Percentiles rank a stretch among this genome's conserved stretches.
Evolutionary conservation across 92 coral and sea anemone species (phyloP).

Genomic region (Porites cylindrica): DNA sequence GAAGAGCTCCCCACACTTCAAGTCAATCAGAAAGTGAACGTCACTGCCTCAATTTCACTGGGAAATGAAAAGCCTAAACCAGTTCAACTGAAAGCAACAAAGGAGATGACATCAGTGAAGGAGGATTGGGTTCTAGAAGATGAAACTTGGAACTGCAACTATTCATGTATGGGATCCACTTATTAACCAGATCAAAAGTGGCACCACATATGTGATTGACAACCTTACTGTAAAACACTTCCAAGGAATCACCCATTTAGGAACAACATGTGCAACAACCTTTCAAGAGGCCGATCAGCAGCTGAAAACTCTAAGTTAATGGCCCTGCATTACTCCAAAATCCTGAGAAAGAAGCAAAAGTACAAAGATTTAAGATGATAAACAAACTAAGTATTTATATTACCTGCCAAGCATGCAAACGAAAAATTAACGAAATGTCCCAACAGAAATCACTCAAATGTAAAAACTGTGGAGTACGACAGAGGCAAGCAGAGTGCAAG

Average conservation of each 20-base stretch:
- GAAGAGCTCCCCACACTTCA: too few relatives aligned
- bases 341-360: constrained; percentile 36
- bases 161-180: constrained; percentile 73
- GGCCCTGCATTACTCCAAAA: constrained; percentile 29
- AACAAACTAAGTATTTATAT: constrained; percentile 60
- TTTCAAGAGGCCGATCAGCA: constrained; percentile 51
- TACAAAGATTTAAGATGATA: constrained; percentile 26
- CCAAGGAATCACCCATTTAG: constrained; percentile 60
- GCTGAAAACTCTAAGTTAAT: constrained; percentile 23
- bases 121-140: constrained; percentile 76
- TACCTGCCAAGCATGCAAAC: constrained; percentile 60
- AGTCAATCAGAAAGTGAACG: constrained; percentile 60
- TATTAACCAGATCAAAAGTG: neutral
- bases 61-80: constrained; percentile 20
- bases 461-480: constrained; percentile 13
- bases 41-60: constrained; percentile 43
- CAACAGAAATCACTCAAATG: neutral
- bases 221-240: constrained; percentile 68
- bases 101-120: constrained; percentile 54
- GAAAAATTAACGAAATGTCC: constrained; percentile 55
- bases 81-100: constrained; percentile 36
- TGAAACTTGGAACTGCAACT: constrained; percentile 57
- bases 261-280: constrained; percentile 58
- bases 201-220: constrained; percentile 56
- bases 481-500: constrained; percentile 2